A percentile compares a stretch with the other conserved stretches of the same genome.
These are phyloP conservation scores for Larimichthys crocea DNA, from an alignment of 2,113 vertebrate genomes.

Conservation along the genomic window DNA sequence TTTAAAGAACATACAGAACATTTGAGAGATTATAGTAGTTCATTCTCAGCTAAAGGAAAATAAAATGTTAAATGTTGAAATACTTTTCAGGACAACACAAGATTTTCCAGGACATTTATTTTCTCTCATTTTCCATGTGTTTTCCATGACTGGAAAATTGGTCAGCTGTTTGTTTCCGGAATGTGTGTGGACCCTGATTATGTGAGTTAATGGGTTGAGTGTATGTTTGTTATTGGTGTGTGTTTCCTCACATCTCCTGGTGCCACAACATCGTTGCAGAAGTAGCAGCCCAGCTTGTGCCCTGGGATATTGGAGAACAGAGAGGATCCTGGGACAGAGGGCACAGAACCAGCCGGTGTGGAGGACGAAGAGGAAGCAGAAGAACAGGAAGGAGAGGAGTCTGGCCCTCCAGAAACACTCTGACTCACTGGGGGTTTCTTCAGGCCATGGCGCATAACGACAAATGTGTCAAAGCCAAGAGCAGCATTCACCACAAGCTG, in stretches of 20 bases:
- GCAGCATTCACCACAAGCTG: conserved; percentile 97
- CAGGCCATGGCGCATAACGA: conserved; percentile 97
- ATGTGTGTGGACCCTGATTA: no score
- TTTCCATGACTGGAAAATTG: no score
- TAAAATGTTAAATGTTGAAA: no score
- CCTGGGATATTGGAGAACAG: conserved; percentile 99
- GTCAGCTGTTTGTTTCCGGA: no score
- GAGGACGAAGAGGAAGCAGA: conserved; percentile 79
- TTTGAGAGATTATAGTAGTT: no score
- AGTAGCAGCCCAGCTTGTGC: conserved; percentile 97
- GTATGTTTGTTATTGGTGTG: neutral
- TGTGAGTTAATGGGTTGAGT: neutral
- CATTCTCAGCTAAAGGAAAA: no score
- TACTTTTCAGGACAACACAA: no score
- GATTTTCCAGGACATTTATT: no score
- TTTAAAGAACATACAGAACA: no score
- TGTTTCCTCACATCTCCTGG: conserved; percentile 93
- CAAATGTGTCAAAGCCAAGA: conserved; percentile 97
- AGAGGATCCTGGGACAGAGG: conserved; percentile 84
- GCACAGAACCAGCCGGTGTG: conserved; percentile 63
- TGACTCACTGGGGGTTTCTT: conserved; percentile 85
- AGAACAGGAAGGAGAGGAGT: conserved; percentile 77
- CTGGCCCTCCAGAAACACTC: conserved; percentile 28
- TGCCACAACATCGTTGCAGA: conserved; percentile 98
- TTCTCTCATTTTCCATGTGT: no score